Percentiles rank a stretch among this genome's conserved stretches.
Evolutionary conservation across 2,113 vertebrate species (phyloP).

Genomic region (Xyrauchen texanus): DNA sequence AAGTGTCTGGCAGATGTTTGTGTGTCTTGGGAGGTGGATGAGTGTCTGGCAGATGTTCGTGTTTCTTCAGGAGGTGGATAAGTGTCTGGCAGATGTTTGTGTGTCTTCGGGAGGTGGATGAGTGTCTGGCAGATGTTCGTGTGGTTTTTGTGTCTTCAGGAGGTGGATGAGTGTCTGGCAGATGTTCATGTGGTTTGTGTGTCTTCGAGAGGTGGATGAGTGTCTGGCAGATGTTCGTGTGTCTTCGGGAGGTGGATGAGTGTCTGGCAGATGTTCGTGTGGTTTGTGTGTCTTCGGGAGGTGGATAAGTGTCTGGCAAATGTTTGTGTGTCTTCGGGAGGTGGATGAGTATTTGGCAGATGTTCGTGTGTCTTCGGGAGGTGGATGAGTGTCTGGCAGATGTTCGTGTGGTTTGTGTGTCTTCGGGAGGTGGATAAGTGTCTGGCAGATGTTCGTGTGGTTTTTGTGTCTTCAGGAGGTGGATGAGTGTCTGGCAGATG

Average conservation of each 20-base stretch:
- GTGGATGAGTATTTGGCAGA: no score
- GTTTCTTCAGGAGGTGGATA: conserved; percentile 54
- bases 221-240: conserved; percentile 90
- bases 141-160: conserved; percentile 65
- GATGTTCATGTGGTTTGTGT: no score
- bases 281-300: no score
- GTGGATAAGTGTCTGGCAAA: conserved; percentile 88
- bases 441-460: conserved; percentile 88
- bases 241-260: conserved; percentile 33
- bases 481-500: no score
- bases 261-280: no score
- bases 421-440: conserved; percentile 81
- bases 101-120: no score
- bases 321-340: conserved; percentile 76
- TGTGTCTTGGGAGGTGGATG: no score
- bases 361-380: no score
- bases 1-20: no score
- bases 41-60: conserved; percentile 91
- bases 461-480: conserved; percentile 51
- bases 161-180: no score
- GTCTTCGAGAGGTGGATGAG: conserved; percentile 86
- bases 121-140: conserved; percentile 91
- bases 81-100: no score
- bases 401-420: conserved; percentile 81
- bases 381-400: conserved; percentile 88